These are phyloP conservation scores for Trichogramma evanescens DNA, from an alignment of 2,888 invertebrate genomes.

Conservation along the genomic window DNA sequence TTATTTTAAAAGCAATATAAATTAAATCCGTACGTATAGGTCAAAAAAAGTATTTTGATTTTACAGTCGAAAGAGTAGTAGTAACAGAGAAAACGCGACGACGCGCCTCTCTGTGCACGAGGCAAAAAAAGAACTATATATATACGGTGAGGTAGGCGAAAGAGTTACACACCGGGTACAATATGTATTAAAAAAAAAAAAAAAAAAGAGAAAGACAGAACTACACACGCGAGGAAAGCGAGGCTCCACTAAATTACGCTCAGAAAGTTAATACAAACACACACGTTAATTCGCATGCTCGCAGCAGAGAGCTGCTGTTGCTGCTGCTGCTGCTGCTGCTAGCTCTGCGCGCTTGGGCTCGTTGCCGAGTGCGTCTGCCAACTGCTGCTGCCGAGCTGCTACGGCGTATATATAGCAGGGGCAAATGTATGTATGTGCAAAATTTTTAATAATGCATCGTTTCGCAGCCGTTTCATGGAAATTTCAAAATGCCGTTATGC, in stretches of 20 bases:
- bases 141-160: background rate
- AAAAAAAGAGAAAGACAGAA: background rate
- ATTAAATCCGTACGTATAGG: too few relatives aligned
- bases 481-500: slow-evolving; percentile 16
- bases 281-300: slow-evolving; percentile 19
- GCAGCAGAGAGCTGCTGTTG: background rate
- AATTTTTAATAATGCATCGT: slow-evolving; percentile 20
- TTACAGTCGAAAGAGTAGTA: too few relatives aligned
- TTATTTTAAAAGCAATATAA: too few relatives aligned
- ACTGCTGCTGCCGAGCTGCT: background rate
- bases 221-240: background rate
- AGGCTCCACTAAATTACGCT: slow-evolving; percentile 9
- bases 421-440: background rate
- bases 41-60: too few relatives aligned
- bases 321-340: background rate
- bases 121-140: too few relatives aligned
- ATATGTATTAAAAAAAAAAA: background rate
- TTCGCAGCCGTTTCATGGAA: slow-evolving; percentile 8
- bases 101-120: too few relatives aligned
- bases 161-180: background rate
- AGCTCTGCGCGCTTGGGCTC: slow-evolving; percentile 1
- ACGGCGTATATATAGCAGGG: background rate
- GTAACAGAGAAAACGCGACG: too few relatives aligned
- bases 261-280: slow-evolving; percentile 19
- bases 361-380: background rate